Evolutionary conservation across 2,888 invertebrate species (phyloP).

Genomic region (Hybos culiciformis): DNA sequence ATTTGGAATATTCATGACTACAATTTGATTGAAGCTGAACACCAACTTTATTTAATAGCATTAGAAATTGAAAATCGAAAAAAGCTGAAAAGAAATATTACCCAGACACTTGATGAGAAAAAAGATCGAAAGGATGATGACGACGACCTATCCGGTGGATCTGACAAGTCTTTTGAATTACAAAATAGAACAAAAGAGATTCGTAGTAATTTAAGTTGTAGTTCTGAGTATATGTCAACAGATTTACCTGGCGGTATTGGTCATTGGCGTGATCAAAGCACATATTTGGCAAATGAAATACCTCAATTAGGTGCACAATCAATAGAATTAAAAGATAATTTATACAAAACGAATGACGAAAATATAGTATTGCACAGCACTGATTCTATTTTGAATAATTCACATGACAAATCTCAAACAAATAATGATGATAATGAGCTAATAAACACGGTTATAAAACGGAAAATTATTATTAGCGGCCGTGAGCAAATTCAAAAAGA

Average conservation of each 20-base stretch:
- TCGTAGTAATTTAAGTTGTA: conserved; percentile 28
- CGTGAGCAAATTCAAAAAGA: not conserved
- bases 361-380: too few species aligned
- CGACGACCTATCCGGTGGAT: conserved; percentile 46
- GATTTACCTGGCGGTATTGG: conserved; percentile 68
- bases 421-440: too few species aligned
- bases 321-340: not conserved
- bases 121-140: conserved; percentile 42
- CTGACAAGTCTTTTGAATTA: conserved; percentile 33
- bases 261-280: conserved; percentile 69
- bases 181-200: conserved; percentile 19
- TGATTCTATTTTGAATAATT: too few species aligned
- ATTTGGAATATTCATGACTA: conserved; percentile 52
- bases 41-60: conserved; percentile 34
- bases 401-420: too few species aligned
- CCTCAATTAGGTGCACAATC: conserved; percentile 24
- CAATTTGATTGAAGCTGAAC: conserved; percentile 51
- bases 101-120: conserved; percentile 21
- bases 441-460: conserved; percentile 20
- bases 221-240: conserved; percentile 51
- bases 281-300: conserved; percentile 53
- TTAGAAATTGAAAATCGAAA: conserved; percentile 23
- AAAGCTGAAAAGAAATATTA: conserved; percentile 22
- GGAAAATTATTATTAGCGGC: too few species aligned
- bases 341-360: conserved; percentile 14